These are phyloP conservation scores for Squalus acanthias DNA, from an alignment of 2,797 vertebrate genomes.

Conservation along the genomic window DNA sequence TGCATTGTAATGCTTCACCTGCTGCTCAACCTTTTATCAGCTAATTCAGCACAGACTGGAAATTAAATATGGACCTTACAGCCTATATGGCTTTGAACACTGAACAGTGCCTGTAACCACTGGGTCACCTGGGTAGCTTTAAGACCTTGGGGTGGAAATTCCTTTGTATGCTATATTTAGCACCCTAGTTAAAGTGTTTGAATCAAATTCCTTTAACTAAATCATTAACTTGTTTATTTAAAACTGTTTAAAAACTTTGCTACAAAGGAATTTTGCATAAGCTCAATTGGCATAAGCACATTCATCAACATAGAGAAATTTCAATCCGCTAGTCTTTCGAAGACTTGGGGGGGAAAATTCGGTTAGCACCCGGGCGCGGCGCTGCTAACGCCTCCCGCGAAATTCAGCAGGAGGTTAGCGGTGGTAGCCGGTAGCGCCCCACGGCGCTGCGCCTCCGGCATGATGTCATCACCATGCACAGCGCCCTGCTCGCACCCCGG, in stretches of 20 bases:
- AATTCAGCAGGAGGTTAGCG: too few species aligned
- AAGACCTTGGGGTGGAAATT: background rate
- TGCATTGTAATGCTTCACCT: background rate
- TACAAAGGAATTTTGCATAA: background rate
- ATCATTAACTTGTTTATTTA: background rate
- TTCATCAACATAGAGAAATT: background rate
- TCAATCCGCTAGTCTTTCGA: background rate
- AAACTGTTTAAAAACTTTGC: background rate
- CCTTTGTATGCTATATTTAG: background rate
- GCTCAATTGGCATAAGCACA: background rate
- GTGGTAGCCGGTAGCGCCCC: too few species aligned
- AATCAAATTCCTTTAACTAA: background rate
- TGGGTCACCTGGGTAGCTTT: background rate
- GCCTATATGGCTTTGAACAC: background rate
- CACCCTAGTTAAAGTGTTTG: background rate
- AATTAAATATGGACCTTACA: background rate
- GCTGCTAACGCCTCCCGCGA: too few species aligned
- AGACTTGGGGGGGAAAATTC: background rate
- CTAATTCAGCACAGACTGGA: background rate
- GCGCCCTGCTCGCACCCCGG: too few species aligned
- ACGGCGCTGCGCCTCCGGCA: too few species aligned
- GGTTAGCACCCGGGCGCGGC: too few species aligned
- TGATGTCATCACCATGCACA: too few species aligned
- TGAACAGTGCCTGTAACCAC: background rate
- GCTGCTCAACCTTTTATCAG: background rate